Evolutionary conservation across 2,797 vertebrate genomes (phyloP).

Genomic region (Thripadectes ignobilis): DNA sequence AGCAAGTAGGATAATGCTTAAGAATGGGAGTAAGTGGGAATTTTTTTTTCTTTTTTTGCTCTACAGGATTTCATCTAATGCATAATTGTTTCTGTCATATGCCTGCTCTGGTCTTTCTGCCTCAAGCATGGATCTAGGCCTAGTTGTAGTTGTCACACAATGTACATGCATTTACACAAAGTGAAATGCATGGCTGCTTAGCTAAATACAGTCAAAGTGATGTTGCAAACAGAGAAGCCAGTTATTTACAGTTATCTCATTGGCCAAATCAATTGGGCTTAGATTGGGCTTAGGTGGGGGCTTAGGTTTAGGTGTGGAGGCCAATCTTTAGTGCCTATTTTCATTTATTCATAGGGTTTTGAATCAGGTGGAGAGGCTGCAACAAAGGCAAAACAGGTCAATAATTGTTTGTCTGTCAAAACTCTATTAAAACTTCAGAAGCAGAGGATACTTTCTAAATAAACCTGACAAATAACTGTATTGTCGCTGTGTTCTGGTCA

Average conservation of each 20-base stretch:
- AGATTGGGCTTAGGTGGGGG: no score
- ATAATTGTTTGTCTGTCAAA: not conserved
- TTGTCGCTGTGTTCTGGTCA: not conserved
- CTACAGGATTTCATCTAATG: not conserved
- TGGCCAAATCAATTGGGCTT: not conserved
- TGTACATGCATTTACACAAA: not conserved
- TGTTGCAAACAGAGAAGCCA: not conserved
- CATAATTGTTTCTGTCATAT: not conserved
- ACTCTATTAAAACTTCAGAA: not conserved
- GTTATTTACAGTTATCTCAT: not conserved
- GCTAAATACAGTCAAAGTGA: not conserved
- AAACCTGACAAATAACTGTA: not conserved
- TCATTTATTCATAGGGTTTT: not conserved
- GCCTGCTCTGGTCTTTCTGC: not conserved
- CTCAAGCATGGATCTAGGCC: not conserved
- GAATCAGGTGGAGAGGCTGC: not conserved
- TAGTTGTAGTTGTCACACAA: not conserved
- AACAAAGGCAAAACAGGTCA: not conserved
- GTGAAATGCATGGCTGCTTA: not conserved
- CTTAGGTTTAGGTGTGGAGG: no score
- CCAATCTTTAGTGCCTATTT: not conserved
- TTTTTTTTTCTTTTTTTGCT: not conserved
- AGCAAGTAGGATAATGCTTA: not conserved
- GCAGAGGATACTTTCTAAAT: not conserved
- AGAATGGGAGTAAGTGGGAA: not conserved